These are phyloP conservation scores for Lophotriccus pileatus DNA, from an alignment of 2,797 vertebrate genomes.

Conservation along the genomic window DNA sequence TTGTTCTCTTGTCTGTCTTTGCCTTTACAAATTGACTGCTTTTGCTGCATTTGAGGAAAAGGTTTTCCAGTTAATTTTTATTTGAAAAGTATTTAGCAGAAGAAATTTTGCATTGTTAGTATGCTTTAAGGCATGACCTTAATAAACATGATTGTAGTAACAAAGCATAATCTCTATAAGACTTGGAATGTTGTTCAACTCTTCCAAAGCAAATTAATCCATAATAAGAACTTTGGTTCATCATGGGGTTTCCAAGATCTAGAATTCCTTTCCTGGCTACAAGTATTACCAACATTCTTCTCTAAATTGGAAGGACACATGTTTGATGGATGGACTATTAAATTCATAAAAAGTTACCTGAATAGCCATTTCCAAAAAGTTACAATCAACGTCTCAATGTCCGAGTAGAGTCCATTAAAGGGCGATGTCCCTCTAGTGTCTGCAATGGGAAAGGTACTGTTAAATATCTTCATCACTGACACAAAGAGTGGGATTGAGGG, in stretches of 20 bases:
- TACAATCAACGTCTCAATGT: not conserved
- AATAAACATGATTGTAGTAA: not conserved
- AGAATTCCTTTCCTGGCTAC: not conserved
- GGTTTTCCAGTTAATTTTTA: not conserved
- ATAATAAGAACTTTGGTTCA: not conserved
- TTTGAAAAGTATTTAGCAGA: not conserved
- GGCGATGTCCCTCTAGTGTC: not conserved
- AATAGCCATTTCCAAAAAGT: not conserved
- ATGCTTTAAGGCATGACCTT: not conserved
- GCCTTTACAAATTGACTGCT: not conserved
- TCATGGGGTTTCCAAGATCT: not conserved
- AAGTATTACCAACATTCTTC: not conserved
- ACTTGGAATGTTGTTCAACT: not conserved
- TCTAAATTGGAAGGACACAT: not conserved
- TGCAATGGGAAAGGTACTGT: fast-evolving
- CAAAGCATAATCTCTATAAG: not conserved
- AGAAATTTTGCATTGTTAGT: not conserved
- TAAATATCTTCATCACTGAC: not conserved
- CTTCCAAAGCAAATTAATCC: not conserved
- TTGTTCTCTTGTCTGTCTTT: not conserved
- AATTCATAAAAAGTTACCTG: not conserved
- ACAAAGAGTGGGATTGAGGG: not conserved
- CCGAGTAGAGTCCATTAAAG: not conserved
- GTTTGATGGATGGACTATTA: not conserved
- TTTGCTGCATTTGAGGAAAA: not conserved